Percentiles rank a stretch among this genome's conserved stretches.
Conservation (phyloP, 2,113 vertebrate genomes). For the Pituophis catenifer region DNA sequence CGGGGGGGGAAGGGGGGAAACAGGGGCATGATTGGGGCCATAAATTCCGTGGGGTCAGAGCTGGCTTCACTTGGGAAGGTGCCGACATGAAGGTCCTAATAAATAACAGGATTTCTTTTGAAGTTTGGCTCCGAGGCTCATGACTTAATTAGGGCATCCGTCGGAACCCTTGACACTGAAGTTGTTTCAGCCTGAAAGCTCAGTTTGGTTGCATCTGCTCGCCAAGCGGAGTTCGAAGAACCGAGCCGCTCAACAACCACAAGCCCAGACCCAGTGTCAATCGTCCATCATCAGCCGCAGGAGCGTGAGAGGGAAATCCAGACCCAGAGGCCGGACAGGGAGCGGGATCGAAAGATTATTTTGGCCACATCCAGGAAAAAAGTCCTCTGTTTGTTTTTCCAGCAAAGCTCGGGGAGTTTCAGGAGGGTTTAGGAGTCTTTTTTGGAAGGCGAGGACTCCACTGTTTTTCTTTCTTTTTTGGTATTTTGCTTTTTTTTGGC, state of each 20-base stretch:
- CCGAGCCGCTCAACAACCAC: background rate
- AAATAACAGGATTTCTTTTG: too few relatives aligned
- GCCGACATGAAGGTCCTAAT: too few relatives aligned
- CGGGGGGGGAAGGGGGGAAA: too few relatives aligned
- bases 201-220: background rate
- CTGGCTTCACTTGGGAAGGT: too few relatives aligned
- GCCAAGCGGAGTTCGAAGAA: background rate
- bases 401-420: constrained; percentile 1
- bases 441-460: background rate
- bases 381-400: constrained; percentile 67
- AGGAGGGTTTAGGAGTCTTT: background rate
- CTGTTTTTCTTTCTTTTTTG: background rate
- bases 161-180: background rate
- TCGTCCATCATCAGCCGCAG: background rate
- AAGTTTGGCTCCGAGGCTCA: too few relatives aligned
- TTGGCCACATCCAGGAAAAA: constrained; percentile 62
- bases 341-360: constrained; percentile 1
- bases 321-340: background rate
- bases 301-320: constrained; percentile 20
- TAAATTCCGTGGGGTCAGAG: too few relatives aligned
- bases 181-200: background rate
- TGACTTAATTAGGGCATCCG: too few relatives aligned
- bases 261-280: background rate
- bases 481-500: background rate
- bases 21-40: too few relatives aligned